Evolutionary conservation across 2,888 invertebrate species (phyloP), one percentile per base, ranked within the genome.

Genomic region (Mesoligia furuncula): DNA sequence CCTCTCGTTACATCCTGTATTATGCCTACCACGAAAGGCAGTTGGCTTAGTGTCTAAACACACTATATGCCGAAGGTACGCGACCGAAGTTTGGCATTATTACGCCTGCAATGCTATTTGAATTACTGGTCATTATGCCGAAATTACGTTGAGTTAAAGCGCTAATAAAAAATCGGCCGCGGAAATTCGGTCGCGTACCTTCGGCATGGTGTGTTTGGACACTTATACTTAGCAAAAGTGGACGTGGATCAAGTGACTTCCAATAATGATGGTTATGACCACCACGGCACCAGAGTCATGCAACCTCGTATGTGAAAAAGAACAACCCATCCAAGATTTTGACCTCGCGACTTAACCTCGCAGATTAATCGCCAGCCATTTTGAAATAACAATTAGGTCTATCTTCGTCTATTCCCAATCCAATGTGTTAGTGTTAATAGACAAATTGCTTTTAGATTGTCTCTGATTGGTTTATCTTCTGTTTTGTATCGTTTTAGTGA

Each of bases 381-480:
- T 73, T 51, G n/a, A 65, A 80, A 51, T 42, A 65, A 42, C 39
- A 66, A 73, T 74, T 64, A 54, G 31, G 9, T 80, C 4, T 71
- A 78, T 71, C 36, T 27, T 45, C 27, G 31, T 59, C 17, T 59
- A 59, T 27, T 65, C 11, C n/a, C 17, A 36, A 64, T 59, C 31
- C 15, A 66, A 69, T 17, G 36, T 51, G 80, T 31, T 78, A 39
- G 39, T 64, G 15, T 15, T 80, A 64, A 57, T 64, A 72, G 15
- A 48, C 17, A 20, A 59, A 79, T 27, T 17, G 81, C 51, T 59
- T 73, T 74, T 81, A 73, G 27, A 79, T 81, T 42, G 81, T 31
- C 78, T 36, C 2, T 51, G 74, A 79, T 79, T 51, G 36, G 42
- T 36, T 81, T 74, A 79, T 81, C 81, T 73, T 24, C 31, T 59